A percentile compares a stretch with the other conserved stretches of the same genome.
Conservation (phyloP, 2,888 invertebrate genomes). For the Dryocosmus kuriphilus region DNA sequence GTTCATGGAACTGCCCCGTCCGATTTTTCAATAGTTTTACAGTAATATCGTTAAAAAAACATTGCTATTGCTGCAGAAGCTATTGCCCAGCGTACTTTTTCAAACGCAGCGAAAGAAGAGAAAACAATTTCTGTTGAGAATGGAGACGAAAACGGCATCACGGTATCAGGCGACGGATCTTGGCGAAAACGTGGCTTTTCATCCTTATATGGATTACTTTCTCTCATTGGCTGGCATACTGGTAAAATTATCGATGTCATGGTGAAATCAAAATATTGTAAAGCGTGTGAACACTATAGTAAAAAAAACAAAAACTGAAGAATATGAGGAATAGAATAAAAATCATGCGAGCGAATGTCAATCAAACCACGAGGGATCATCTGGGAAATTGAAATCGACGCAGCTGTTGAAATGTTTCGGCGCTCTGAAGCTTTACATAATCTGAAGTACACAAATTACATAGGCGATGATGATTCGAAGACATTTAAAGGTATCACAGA, state of each 20-base stretch:
- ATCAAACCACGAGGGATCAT: conserved; percentile 16
- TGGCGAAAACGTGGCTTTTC: conserved; percentile 45
- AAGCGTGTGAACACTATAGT: conserved; percentile 43
- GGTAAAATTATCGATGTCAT: conserved; percentile 43
- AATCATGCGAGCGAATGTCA: conserved; percentile 14
- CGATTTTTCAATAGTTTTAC: conserved; percentile 51
- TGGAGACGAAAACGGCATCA: conserved; percentile 36
- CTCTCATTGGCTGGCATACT: conserved; percentile 38
- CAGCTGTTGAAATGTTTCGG: conserved; percentile 30
- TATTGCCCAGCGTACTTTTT: conserved; percentile 13
- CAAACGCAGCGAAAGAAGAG: conserved; percentile 43
- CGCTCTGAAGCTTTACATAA: conserved; percentile 24
- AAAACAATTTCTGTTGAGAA: conserved; percentile 37
- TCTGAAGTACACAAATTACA: too few species aligned
- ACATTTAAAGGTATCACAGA: too few species aligned
- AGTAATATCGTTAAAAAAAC: conserved; percentile 31
- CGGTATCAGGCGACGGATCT: conserved; percentile 46
- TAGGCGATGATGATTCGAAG: too few species aligned
- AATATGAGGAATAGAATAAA: conserved; percentile 41
- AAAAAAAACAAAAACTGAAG: conserved; percentile 24
- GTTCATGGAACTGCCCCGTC: conserved; percentile 55
- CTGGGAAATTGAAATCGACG: conserved; percentile 40
- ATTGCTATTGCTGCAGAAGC: conserved; percentile 26
- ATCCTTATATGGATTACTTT: conserved; percentile 42
- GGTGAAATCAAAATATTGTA: conserved; percentile 44